Evolutionary conservation across 2,797 vertebrate genomes (phyloP).

Genomic region (Catharus ustulatus): DNA sequence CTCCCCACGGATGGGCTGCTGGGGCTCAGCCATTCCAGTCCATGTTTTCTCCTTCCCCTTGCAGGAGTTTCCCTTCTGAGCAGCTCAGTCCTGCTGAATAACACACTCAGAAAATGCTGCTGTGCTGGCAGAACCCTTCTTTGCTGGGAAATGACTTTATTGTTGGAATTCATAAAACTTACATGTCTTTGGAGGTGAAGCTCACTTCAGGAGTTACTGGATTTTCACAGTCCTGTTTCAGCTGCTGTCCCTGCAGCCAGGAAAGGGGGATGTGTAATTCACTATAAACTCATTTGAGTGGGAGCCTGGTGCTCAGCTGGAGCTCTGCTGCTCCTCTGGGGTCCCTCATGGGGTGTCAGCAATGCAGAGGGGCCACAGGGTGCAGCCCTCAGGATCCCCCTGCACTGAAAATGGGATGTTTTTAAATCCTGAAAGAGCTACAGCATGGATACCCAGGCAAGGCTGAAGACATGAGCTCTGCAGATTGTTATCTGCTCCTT

Average conservation of each 20-base stretch:
- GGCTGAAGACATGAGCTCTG: background rate
- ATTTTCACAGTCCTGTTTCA: background rate
- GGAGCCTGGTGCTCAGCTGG: background rate
- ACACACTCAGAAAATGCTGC: background rate
- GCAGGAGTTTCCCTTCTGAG: background rate
- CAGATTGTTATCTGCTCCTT: background rate
- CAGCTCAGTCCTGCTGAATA: background rate
- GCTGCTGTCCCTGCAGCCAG: fast-evolving
- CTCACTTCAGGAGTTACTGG: background rate
- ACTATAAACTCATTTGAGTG: background rate
- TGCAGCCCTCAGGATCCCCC: background rate
- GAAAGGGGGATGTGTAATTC: background rate
- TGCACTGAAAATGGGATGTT: background rate
- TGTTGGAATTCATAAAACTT: background rate
- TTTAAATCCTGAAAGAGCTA: background rate
- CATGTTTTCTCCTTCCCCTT: background rate
- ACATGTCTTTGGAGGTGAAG: background rate
- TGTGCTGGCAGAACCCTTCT: background rate
- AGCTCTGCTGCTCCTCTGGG: background rate
- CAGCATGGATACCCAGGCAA: background rate
- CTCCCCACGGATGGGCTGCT: background rate
- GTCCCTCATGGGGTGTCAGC: background rate
- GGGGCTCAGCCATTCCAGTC: background rate
- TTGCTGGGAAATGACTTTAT: background rate
- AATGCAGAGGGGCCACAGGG: background rate